phyloP scores from a whole-genome alignment of 2,113 vertebrate genomes.

The Carollia perspicillata region DNA sequence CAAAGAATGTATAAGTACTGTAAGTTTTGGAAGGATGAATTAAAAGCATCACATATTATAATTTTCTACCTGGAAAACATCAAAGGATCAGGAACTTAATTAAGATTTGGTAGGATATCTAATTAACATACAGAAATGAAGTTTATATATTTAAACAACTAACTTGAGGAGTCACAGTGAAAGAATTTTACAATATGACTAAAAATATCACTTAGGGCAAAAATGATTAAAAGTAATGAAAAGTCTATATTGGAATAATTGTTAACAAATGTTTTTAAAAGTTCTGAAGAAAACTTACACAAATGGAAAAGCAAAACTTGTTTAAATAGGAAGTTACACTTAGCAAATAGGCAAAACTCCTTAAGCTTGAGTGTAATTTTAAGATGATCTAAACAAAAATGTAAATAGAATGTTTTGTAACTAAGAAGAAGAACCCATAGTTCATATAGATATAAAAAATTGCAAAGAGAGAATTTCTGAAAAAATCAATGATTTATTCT shows the following conservation, averaged over 20 bases:
- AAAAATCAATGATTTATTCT: not conserved
- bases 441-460: not conserved
- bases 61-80: not conserved
- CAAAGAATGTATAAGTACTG: not conserved
- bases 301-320: not conserved
- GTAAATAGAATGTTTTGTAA: not conserved
- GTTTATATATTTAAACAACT: not conserved
- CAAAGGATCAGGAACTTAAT: not conserved
- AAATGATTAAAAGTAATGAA: not conserved
- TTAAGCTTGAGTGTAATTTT: not conserved
- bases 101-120: not conserved
- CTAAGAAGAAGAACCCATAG: not conserved
- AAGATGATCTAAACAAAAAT: not conserved
- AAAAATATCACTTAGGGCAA: not conserved
- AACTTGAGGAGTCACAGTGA: not conserved
- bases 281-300: not conserved
- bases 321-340: not conserved
- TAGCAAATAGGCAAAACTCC: not conserved
- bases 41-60: not conserved
- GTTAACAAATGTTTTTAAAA: not conserved
- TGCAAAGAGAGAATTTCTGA: not conserved
- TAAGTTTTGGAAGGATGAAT: not conserved
- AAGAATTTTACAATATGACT: not conserved
- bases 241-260: not conserved
- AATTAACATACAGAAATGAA: not conserved